Evolutionary conservation across 2,888 invertebrate species (phyloP).

Genomic region (Itoplectis maculator): DNA sequence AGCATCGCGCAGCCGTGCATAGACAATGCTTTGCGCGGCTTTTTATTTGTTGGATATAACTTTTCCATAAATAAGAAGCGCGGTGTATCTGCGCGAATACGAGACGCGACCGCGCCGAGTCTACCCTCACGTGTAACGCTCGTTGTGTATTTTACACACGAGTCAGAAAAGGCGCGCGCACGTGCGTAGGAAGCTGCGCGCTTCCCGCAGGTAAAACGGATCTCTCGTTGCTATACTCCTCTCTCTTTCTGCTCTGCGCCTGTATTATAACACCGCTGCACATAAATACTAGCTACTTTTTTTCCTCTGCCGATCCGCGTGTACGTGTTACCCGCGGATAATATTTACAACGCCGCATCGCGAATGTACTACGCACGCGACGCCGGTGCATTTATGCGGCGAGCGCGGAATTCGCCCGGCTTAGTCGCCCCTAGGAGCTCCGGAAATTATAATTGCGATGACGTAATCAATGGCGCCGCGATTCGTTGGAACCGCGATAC

Average conservation of each 20-base stretch:
- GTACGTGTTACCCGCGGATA: neutral
- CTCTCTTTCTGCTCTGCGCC: constrained; percentile 76
- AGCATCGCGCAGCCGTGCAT: constrained; percentile 14
- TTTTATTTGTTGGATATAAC: constrained; percentile 43
- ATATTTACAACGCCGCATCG: constrained; percentile 1
- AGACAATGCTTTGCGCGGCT: constrained; percentile 50
- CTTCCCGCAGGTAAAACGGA: constrained; percentile 3
- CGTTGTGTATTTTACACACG: constrained; percentile 33
- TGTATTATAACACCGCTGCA: constrained; percentile 30
- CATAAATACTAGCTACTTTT: constrained; percentile 13
- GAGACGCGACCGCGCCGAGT: constrained; percentile 33
- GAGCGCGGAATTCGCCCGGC: no score
- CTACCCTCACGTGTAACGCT: constrained; percentile 35
- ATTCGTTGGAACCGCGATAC: no score
- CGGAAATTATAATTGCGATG: no score
- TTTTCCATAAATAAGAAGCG: constrained; percentile 53
- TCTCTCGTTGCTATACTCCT: constrained; percentile 15
- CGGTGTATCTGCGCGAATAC: constrained; percentile 39
- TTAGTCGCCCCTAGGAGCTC: no score
- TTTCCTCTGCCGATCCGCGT: neutral
- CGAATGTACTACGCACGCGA: neutral
- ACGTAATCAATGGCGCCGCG: no score
- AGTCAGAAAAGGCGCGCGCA: constrained; percentile 36
- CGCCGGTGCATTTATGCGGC: constrained; percentile 7
- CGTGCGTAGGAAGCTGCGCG: constrained; percentile 58